Percentiles rank a stretch among this genome's conserved stretches.
Evolutionary conservation across 2,113 vertebrate genomes (phyloP).

Genomic region (Poeciliopsis turrubarensis): DNA sequence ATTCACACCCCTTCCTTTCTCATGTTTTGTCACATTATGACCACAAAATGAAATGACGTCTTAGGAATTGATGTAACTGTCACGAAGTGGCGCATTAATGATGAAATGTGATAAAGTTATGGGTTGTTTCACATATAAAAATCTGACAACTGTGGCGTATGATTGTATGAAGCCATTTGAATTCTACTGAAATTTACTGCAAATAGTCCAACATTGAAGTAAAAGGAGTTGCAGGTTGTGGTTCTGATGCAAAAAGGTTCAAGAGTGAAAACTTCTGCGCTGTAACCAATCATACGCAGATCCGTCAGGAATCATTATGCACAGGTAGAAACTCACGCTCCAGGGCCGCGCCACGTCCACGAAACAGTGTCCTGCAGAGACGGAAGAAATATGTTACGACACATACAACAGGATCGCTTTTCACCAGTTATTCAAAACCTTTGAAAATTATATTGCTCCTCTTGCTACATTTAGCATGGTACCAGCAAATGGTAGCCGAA

Average conservation of each 20-base stretch:
- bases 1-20: not conserved
- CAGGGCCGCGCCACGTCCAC: constrained; percentile 75
- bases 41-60: not conserved
- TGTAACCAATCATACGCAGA: not conserved
- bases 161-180: too few species aligned
- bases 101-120: not conserved
- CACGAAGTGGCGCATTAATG: not conserved
- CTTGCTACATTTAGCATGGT: not conserved
- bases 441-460: too few species aligned
- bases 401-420: not conserved
- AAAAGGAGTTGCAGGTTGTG: not conserved
- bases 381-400: constrained; percentile 24
- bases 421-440: not conserved
- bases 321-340: constrained; percentile 62
- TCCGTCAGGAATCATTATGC: not conserved
- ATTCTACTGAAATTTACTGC: not conserved
- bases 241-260: not conserved
- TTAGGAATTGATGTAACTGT: not conserved
- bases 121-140: too few species aligned
- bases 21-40: not conserved
- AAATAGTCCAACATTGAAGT: not conserved
- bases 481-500: not conserved
- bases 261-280: not conserved
- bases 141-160: too few species aligned
- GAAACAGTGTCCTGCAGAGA: constrained; percentile 70